Conservation (phyloP, 2,888 invertebrate species). For the Himalopsyche kuldschensis region DNA sequence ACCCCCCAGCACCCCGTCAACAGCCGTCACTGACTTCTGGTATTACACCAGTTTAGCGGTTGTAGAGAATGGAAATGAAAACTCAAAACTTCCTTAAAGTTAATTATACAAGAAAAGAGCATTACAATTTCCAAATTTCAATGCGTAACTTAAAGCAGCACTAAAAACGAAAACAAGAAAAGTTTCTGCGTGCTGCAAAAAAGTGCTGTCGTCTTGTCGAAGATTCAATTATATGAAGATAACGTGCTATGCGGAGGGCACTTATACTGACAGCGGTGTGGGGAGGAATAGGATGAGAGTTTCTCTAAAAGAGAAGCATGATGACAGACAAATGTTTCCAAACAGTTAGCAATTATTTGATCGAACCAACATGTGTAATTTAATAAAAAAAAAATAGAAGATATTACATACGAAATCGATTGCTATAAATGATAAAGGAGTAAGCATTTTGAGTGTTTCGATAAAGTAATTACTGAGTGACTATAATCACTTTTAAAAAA, state of each 20-base stretch:
- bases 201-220: slow-evolving; percentile 2
- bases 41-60: background rate
- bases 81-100: background rate
- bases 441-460: too few relatives aligned
- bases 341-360: background rate
- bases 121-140: background rate
- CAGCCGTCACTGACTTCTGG: too few relatives aligned
- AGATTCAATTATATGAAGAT: slow-evolving; percentile 10
- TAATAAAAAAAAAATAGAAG: too few relatives aligned
- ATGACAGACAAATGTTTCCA: background rate
- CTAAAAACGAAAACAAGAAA: background rate
- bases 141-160: background rate
- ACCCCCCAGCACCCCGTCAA: too few relatives aligned
- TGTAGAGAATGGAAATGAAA: background rate
- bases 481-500: too few relatives aligned
- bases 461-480: too few relatives aligned
- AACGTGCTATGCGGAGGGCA: slow-evolving; percentile 2
- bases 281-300: background rate
- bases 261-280: background rate
- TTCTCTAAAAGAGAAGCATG: background rate
- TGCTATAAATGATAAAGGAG: too few relatives aligned
- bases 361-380: too few relatives aligned
- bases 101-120: background rate
- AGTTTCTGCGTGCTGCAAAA: background rate
- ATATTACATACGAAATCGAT: too few relatives aligned